Evolutionary conservation across 2,113 vertebrate genomes (phyloP), one percentile per base, ranked within the genome.

Genomic region (Hippocampus guttulatus): DNA sequence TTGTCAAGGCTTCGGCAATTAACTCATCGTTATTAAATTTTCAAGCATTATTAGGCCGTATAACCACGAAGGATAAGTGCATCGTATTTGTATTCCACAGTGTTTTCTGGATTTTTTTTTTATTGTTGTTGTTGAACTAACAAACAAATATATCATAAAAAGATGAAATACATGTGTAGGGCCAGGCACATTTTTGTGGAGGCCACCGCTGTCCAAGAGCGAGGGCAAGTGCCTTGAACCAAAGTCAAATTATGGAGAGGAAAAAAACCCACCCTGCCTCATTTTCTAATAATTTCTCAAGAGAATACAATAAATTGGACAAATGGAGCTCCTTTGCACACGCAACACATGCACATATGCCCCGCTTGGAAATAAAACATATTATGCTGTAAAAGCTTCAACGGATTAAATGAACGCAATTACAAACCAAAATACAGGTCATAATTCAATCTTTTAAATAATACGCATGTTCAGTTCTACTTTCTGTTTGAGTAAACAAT

Each of bases 331-430:
- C 18, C 23, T 33, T 33, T 33, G 30, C 30, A 33, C 30, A 33
- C 30, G 25, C 61, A 47, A 55, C 52, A 25, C 80, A 62, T 40
- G 54, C 8, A 2, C 52, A 38, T 15, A 43, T 0, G 41, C 27
- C 33, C 47, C 52, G 14, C 43, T 30, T 68, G 65, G 81, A 89
- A 89, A 91, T 92, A 89, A 74, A 49, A 68, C 65, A 86, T 90
- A 90, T 81, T 87, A 88, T 89, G 88, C 84, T 4, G 45, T 75
- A 58, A 78, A 88, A 85, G 81, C 83, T 87, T 81, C 70, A 69
- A 83, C 79, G 86, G 87, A 88, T 89, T 89, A 81, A 91, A 90
- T 91, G 91, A 87, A 88, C 74, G 84, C 85, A 89, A 85, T 92
- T 92, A 90, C 6, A 90, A 90, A 88, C 8, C 33, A 2, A 16